Evolutionary conservation across 2,797 vertebrate genomes (phyloP).

Genomic region (Pipistrellus pygmaeus): DNA sequence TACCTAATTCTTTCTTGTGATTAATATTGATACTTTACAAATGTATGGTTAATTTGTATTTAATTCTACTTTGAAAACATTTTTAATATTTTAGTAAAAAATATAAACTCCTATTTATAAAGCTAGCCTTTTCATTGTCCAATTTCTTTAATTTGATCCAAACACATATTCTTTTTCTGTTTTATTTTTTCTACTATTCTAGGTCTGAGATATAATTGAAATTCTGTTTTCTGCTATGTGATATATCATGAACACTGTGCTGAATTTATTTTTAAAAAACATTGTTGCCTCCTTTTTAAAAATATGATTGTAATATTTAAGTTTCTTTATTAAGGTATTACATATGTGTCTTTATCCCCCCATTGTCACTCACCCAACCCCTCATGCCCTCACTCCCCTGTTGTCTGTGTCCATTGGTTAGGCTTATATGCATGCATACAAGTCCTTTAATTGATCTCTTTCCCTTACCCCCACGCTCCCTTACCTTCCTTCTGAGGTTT

Average conservation of each 20-base stretch:
- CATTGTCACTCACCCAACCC: too few relatives aligned
- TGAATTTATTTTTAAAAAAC: constrained; percentile 57
- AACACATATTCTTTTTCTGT: neutral
- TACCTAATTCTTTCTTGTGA: neutral
- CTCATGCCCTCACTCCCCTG: too few relatives aligned
- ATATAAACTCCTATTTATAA: neutral
- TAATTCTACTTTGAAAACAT: neutral
- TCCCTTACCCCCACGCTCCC: too few relatives aligned
- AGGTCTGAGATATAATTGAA: neutral
- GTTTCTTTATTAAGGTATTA: too few relatives aligned
- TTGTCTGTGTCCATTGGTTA: too few relatives aligned
- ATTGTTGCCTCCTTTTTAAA: constrained; percentile 17
- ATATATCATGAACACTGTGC: neutral
- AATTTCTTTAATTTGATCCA: constrained; percentile 22
- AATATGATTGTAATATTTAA: constrained; percentile 14
- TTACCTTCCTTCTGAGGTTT: too few relatives aligned
- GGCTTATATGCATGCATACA: too few relatives aligned
- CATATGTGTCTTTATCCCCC: too few relatives aligned
- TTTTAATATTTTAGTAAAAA: neutral
- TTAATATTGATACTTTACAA: neutral
- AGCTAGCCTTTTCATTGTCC: neutral
- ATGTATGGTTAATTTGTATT: neutral
- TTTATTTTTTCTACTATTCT: neutral
- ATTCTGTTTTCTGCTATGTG: neutral
- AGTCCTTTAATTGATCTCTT: too few relatives aligned